Conservation (phyloP, 2,888 invertebrate genomes). For the Electrophaes corylata region DNA sequence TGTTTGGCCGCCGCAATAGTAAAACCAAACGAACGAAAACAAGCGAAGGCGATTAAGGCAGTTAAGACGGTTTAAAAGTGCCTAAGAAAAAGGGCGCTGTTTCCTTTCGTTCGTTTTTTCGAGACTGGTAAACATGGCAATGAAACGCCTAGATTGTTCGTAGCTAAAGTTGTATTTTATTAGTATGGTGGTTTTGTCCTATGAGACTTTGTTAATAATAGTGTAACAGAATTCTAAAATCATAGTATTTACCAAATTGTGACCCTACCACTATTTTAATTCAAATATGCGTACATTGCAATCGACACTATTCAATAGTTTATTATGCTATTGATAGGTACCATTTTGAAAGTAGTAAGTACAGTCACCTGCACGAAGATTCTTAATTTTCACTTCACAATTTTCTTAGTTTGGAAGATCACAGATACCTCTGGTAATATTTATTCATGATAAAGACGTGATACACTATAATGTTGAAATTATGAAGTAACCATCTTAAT, state of each 20-base stretch:
- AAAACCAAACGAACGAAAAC: background rate
- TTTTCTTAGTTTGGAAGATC: too few species aligned
- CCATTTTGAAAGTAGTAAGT: too few species aligned
- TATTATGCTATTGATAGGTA: too few species aligned
- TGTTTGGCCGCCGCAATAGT: too few species aligned
- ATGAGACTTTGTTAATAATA: background rate
- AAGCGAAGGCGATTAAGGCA: background rate
- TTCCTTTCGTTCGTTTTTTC: background rate
- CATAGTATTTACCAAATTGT: background rate
- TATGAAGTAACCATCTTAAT: too few species aligned
- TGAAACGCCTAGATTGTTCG: constrained; percentile 9
- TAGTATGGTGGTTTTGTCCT: constrained; percentile 6
- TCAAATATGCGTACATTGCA: background rate
- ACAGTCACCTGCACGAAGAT: too few species aligned
- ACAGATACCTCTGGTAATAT: too few species aligned
- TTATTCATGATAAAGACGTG: too few species aligned
- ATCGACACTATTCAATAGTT: too few species aligned
- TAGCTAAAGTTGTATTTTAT: constrained; percentile 8
- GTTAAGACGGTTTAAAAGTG: background rate
- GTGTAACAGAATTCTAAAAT: constrained; percentile 7
- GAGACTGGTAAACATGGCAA: background rate
- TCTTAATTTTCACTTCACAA: too few species aligned
- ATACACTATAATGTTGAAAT: too few species aligned
- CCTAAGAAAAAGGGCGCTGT: background rate
- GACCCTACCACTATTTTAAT: background rate